Conservation (phyloP, 2,113 vertebrate species). For the Phrynosoma platyrhinos region DNA sequence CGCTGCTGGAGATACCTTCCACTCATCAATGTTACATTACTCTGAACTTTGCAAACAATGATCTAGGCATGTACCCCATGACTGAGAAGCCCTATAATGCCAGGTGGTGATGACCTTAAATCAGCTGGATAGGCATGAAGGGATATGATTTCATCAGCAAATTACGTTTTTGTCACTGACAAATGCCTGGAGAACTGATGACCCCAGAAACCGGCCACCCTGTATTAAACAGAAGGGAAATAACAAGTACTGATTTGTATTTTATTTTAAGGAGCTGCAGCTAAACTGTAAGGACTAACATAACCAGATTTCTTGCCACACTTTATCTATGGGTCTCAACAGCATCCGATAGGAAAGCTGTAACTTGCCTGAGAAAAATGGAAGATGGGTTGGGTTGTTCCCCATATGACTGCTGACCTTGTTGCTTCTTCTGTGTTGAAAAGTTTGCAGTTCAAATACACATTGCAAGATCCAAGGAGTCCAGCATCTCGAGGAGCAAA, state of each 20-base stretch:
- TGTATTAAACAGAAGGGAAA: not conserved
- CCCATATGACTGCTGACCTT: slow-evolving; percentile 87
- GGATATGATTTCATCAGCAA: not conserved
- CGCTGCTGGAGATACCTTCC: not conserved
- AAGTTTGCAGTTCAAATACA: slow-evolving; percentile 93
- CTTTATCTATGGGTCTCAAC: not conserved
- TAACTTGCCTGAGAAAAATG: slow-evolving; percentile 87
- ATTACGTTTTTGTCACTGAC: too few species aligned
- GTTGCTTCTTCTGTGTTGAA: slow-evolving; percentile 86
- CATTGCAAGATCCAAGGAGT: slow-evolving; percentile 74
- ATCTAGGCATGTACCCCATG: too few species aligned
- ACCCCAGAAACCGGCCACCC: too few species aligned
- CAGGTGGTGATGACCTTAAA: not conserved
- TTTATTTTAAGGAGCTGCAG: not conserved
- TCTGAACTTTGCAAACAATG: too few species aligned
- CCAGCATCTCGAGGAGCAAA: slow-evolving; percentile 70
- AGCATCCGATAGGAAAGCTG: rapidly evolving
- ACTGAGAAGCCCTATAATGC: not conserved
- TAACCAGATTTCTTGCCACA: not conserved
- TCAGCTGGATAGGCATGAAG: not conserved
- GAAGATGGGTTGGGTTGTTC: slow-evolving; percentile 84
- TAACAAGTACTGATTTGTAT: not conserved
- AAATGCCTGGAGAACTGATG: not conserved
- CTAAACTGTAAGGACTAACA: not conserved
- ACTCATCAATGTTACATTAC: not conserved